These are phyloP conservation scores for Callinectes sapidus DNA, from an alignment of 2,888 invertebrate species.

Conservation along the genomic window DNA sequence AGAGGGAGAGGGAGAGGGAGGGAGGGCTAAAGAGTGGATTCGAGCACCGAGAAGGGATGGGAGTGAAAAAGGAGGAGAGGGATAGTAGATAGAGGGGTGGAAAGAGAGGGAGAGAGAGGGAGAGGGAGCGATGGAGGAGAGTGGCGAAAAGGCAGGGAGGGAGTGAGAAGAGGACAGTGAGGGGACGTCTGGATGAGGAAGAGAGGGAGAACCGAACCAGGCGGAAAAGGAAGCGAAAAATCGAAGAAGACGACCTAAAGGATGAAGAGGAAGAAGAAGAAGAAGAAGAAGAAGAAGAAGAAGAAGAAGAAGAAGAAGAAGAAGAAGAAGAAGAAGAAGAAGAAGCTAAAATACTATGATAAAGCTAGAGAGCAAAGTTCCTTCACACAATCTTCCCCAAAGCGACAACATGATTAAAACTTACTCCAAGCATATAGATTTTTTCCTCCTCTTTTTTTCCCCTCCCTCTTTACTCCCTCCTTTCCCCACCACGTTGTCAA, in stretches of 20 bases:
- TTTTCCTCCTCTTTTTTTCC: not conserved
- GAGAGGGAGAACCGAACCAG: not conserved
- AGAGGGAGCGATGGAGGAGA: not conserved
- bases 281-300: not conserved
- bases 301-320: not conserved
- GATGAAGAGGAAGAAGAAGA: not conserved
- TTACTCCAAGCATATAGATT: not conserved
- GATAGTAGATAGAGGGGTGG: not conserved
- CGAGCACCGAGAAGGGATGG: conserved; percentile 1
- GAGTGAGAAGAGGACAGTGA: not conserved
- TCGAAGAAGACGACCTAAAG: not conserved
- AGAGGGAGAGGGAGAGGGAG: not conserved
- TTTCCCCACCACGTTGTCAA: not conserved
- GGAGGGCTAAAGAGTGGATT: not conserved
- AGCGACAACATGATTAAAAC: conserved; percentile 4
- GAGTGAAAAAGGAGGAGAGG: not conserved
- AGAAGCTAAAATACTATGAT: not conserved
- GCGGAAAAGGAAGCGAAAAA: not conserved
- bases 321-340: not conserved
- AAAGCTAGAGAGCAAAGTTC: not conserved
- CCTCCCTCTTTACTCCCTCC: not conserved
- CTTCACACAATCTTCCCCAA: not conserved
- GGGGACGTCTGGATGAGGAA: not conserved
- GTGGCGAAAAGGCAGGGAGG: not conserved
- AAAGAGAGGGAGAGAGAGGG: not conserved